Evolutionary conservation across 2,888 invertebrate genomes (phyloP).

Genomic region (Pristionchus arcanus): DNA sequence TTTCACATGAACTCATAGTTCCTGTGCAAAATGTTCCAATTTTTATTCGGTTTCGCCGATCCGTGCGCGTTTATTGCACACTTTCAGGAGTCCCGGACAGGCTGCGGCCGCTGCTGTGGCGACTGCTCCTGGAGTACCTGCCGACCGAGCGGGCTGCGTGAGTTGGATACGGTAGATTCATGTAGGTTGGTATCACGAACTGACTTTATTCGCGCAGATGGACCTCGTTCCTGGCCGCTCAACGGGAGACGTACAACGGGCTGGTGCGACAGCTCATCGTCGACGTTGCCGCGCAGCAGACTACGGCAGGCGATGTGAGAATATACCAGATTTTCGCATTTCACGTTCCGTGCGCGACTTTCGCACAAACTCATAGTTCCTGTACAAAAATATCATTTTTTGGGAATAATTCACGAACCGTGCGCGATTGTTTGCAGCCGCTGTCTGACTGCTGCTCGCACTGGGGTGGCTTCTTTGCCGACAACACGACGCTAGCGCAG

Average conservation of each 20-base stretch:
- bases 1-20: slow-evolving; percentile 21
- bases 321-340: not conserved
- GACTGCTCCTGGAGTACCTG: slow-evolving; percentile 75
- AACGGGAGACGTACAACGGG: slow-evolving; percentile 69
- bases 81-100: slow-evolving; percentile 70
- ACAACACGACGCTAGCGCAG: slow-evolving; percentile 96
- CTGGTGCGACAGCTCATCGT: slow-evolving; percentile 74
- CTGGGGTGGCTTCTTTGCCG: slow-evolving; percentile 96
- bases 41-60: not conserved
- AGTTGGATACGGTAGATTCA: not conserved
- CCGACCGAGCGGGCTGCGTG: slow-evolving; percentile 66
- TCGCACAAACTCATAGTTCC: not conserved
- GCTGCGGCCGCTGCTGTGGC: slow-evolving; percentile 75
- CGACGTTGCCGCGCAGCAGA: slow-evolving; percentile 58
- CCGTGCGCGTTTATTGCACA: not conserved
- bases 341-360: slow-evolving; percentile 11
- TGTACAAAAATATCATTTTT: not conserved
- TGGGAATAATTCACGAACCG: not conserved
- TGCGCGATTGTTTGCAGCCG: slow-evolving; percentile 85
- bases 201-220: slow-evolving; percentile 23
- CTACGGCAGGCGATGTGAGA: slow-evolving; percentile 70
- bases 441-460: slow-evolving; percentile 95
- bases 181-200: not conserved
- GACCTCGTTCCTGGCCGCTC: slow-evolving; percentile 53
- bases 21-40: too few relatives aligned